Evolutionary conservation across 2,888 invertebrate genomes (phyloP).

Genomic region (Caenorhabditis sulstoni): DNA sequence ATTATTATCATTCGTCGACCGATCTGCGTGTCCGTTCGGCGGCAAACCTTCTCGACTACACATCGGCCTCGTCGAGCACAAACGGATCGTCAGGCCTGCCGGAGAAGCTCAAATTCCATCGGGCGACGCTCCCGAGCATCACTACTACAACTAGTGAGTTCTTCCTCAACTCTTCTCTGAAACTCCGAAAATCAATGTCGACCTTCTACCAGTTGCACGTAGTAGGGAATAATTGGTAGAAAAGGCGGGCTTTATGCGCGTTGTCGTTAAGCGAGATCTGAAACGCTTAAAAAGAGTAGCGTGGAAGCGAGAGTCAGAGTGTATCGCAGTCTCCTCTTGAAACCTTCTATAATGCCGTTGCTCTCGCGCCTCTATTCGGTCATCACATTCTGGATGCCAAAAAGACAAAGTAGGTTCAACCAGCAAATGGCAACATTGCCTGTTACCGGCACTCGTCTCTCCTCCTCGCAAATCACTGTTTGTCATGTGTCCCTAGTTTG

Average conservation of each 20-base stretch:
- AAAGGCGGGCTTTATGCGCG: no score
- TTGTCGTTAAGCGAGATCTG: no score
- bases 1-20: constrained; percentile 42
- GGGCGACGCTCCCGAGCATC: constrained; percentile 63
- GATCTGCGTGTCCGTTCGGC: constrained; percentile 39
- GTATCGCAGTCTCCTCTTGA: no score
- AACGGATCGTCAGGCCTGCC: constrained; percentile 43
- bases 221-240: neutral
- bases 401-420: constrained; percentile 30
- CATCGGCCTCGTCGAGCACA: constrained; percentile 56
- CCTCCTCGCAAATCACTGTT: constrained; percentile 50
- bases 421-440: constrained; percentile 5
- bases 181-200: neutral
- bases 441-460: neutral
- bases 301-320: no score
- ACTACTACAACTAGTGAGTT: constrained; percentile 60
- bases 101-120: constrained; percentile 43
- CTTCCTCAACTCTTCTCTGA: neutral
- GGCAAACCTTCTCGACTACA: constrained; percentile 54
- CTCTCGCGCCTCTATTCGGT: no score
- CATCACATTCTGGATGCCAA: no score
- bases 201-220: neutral
- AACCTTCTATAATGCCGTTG: no score
- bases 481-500: constrained; percentile 56
- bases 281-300: no score